Conservation (phyloP, 2,797 vertebrate species). For the Sarcophilus harrisii region DNA sequence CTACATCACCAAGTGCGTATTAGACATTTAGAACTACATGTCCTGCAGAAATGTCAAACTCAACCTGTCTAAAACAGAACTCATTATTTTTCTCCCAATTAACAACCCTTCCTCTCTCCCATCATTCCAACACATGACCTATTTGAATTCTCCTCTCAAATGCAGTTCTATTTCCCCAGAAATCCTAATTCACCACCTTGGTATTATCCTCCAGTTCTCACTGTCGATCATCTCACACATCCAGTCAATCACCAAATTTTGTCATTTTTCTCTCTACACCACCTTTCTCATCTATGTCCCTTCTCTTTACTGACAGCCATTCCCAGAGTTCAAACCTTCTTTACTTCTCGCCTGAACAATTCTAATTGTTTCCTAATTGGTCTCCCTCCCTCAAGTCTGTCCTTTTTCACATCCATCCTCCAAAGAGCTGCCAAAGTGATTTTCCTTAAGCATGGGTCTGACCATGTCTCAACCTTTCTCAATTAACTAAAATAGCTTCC, state of each 20-base stretch:
- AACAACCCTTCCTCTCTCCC: neutral
- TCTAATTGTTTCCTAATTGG: neutral
- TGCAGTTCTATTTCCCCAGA: neutral
- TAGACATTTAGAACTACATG: neutral
- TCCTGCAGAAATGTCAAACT: neutral
- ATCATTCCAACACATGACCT: neutral
- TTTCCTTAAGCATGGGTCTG: neutral
- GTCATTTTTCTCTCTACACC: neutral
- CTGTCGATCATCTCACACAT: neutral
- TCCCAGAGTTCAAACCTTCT: neutral
- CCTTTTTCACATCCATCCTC: neutral
- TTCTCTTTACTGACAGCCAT: neutral
- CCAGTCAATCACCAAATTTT: neutral
- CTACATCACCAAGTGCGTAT: neutral
- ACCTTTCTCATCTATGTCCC: neutral
- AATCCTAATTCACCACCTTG: neutral
- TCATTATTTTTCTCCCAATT: neutral
- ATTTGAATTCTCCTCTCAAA: neutral
- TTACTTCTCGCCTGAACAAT: neutral
- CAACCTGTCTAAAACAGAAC: neutral
- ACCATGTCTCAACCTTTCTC: neutral
- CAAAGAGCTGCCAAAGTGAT: neutral
- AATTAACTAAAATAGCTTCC: neutral
- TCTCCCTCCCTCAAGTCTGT: neutral
- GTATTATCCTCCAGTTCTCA: neutral